phyloP scores from a whole-genome alignment of 1,140 invertebrate genomes.

The Drosophila ananassae region DNA sequence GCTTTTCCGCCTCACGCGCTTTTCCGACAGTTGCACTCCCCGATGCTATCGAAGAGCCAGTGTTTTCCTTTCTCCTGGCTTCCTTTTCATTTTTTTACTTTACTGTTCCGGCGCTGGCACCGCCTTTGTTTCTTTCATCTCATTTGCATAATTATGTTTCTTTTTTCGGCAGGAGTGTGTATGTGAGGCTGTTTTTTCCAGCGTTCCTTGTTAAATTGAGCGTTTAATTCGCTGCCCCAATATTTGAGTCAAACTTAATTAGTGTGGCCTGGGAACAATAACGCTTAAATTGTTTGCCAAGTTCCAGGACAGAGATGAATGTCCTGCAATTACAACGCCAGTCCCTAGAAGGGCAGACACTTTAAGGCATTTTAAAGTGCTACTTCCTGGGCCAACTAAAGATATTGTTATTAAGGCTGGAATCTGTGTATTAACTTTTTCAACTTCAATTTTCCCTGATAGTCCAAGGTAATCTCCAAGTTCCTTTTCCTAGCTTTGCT shows the following conservation, averaged over 20 bases:
- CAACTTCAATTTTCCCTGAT: conserved; percentile 16
- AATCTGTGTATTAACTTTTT: not conserved
- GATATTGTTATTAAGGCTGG: not conserved
- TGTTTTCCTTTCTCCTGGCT: conserved; percentile 17
- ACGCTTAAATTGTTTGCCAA: conserved; percentile 35
- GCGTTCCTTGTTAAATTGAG: conserved; percentile 60
- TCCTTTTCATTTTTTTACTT: conserved; percentile 20
- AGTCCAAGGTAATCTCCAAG: conserved; percentile 13
- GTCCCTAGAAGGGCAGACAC: not conserved
- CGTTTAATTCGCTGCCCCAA: conserved; percentile 68
- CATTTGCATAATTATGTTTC: conserved; percentile 76
- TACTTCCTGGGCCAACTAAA: not conserved
- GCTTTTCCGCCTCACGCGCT: conserved; percentile 73
- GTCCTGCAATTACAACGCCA: not conserved
- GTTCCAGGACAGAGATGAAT: not conserved
- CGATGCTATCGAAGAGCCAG: conserved; percentile 57
- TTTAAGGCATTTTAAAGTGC: not conserved
- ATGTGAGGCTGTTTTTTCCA: conserved; percentile 15
- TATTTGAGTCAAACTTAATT: conserved; percentile 69
- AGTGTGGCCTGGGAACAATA: conserved; percentile 46
- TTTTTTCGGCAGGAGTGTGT: conserved; percentile 21
- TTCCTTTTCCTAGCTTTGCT: conserved; percentile 22
- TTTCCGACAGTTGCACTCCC: conserved; percentile 63
- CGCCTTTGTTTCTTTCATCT: conserved; percentile 33
- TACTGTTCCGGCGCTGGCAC: not conserved